Percentiles rank a stretch among this genome's conserved stretches.
Evolutionary conservation across 2,113 vertebrate species (phyloP).

Genomic region (Platanista minor): DNA sequence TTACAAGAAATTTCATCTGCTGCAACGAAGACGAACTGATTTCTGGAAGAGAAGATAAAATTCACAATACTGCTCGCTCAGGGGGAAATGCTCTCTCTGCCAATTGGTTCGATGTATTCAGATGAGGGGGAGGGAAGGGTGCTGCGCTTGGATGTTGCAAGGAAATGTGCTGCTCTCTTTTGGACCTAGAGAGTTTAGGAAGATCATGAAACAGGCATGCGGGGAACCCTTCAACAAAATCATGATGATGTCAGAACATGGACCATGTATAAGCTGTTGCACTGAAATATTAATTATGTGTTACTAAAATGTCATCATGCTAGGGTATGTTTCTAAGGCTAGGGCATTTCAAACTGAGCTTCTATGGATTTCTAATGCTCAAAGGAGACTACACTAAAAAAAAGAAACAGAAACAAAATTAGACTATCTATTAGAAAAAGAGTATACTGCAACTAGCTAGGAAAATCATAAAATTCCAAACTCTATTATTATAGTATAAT

Average conservation of each 20-base stretch:
- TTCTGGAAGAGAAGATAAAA: constrained; percentile 98
- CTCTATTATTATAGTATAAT: constrained; percentile 42
- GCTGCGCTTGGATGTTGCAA: constrained; percentile 83
- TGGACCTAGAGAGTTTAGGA: constrained; percentile 76
- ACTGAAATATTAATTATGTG: constrained; percentile 74
- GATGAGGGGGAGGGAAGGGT: constrained; percentile 80
- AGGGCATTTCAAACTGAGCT: constrained; percentile 64
- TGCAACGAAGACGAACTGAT: constrained; percentile 98
- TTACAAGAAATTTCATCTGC: constrained; percentile 99
- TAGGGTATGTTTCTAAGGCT: constrained; percentile 66
- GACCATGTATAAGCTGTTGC: constrained; percentile 77
- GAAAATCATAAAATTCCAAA: constrained; percentile 56
- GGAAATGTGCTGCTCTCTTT: constrained; percentile 77
- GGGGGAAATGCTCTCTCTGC: constrained; percentile 88
- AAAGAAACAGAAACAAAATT: constrained; percentile 16
- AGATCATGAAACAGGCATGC: constrained; percentile 85
- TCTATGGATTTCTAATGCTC: constrained; percentile 43
- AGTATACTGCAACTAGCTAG: constrained; percentile 52
- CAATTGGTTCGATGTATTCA: constrained; percentile 85
- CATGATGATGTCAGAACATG: constrained; percentile 78
- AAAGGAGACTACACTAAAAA: constrained; percentile 54
- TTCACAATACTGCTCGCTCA: constrained; percentile 96
- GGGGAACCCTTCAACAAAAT: constrained; percentile 76
- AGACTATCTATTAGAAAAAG: constrained; percentile 48
- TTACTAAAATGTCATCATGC: constrained; percentile 74